Conservation (phyloP, 2,797 vertebrate genomes). For the Choloepus didactylus region DNA sequence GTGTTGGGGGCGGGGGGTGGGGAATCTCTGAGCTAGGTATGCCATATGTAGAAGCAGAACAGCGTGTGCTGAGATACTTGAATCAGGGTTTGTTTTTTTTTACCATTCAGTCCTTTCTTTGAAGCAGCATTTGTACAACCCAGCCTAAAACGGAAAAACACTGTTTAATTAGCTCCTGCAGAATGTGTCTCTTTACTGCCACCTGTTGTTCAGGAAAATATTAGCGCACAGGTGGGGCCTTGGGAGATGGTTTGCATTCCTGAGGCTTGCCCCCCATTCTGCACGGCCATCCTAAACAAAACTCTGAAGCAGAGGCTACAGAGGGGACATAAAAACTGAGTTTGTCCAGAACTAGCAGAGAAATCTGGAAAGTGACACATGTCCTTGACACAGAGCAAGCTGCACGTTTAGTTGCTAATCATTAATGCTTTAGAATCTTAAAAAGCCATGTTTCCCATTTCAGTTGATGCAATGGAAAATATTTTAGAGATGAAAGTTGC, state of each 20-base stretch:
- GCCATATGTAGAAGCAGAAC: constrained; percentile 75
- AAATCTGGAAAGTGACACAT: not conserved
- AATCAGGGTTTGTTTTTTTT: constrained; percentile 34
- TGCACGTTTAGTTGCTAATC: not conserved
- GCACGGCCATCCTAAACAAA: fast-evolving
- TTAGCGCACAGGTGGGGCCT: not conserved
- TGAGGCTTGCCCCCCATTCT: fast-evolving
- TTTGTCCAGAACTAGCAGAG: not conserved
- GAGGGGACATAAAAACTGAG: not conserved
- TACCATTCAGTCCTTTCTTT: constrained; percentile 36
- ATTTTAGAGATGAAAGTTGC: not conserved
- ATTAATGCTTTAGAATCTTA: constrained; percentile 50
- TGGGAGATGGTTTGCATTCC: not conserved
- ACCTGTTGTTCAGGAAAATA: constrained; percentile 79
- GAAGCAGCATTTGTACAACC: constrained; percentile 72
- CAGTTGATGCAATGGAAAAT: not conserved
- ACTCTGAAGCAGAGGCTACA: not conserved
- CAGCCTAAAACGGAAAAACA: constrained; percentile 1
- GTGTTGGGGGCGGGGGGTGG: not conserved
- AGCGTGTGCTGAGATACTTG: constrained; percentile 63
- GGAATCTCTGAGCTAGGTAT: not conserved
- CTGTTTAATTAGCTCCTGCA: constrained; percentile 68
- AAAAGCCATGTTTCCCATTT: not conserved
- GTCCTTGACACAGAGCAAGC: not conserved
- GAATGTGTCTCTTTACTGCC: constrained; percentile 74